Evolutionary conservation across 2,888 invertebrate genomes (phyloP).

Genomic region (Netelia melanura): DNA sequence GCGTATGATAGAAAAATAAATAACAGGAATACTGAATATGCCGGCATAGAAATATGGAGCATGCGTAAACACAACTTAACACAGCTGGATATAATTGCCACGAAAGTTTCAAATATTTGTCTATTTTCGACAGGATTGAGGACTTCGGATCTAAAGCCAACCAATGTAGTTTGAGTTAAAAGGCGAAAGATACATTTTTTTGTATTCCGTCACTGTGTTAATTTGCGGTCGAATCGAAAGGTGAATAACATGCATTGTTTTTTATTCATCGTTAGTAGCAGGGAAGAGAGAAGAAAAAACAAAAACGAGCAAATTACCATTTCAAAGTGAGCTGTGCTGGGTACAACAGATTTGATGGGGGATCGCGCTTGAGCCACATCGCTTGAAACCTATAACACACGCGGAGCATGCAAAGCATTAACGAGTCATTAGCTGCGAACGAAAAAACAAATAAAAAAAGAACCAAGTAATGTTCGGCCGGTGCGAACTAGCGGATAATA

Average conservation of each 20-base stretch:
- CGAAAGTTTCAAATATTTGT: neutral
- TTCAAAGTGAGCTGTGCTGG: conserved; percentile 82
- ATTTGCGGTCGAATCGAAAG: conserved; percentile 55
- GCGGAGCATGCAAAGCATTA: conserved; percentile 68
- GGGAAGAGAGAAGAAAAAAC: conserved; percentile 58
- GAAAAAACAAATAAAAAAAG: conserved; percentile 35
- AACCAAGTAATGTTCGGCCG: neutral
- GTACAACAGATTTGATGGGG: conserved; percentile 81
- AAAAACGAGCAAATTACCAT: conserved; percentile 80
- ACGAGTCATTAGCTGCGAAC: conserved; percentile 68
- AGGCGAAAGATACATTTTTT: conserved; percentile 20
- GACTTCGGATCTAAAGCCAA: neutral
- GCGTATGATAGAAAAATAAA: conserved; percentile 66
- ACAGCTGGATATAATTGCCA: conserved; percentile 56
- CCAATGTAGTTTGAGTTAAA: neutral
- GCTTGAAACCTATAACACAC: conserved; percentile 82
- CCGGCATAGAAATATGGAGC: conserved; percentile 82
- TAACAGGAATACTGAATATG: conserved; percentile 79
- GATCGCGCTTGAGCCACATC: conserved; percentile 83
- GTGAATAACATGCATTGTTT: conserved; percentile 42
- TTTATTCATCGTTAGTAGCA: conserved; percentile 47
- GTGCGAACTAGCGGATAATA: neutral
- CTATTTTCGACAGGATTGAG: neutral
- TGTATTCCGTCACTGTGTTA: conserved; percentile 67
- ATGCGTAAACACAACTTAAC: conserved; percentile 81